Evolutionary conservation across 2,888 invertebrate species (phyloP).

Genomic region (Vanessa cardui): DNA sequence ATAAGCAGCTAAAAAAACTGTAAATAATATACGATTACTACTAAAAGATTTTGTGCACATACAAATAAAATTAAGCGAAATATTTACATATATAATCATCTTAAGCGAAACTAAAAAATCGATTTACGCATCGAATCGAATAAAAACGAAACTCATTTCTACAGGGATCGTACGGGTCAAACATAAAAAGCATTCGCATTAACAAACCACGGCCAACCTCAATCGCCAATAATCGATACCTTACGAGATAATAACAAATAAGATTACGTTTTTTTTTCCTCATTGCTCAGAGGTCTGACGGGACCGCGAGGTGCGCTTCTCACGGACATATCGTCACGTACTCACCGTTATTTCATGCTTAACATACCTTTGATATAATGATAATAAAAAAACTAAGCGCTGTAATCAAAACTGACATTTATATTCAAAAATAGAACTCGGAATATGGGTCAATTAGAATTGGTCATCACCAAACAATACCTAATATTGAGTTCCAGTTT

Average conservation of each 20-base stretch:
- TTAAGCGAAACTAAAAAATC: slow-evolving; percentile 1
- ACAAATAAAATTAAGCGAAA: too few species aligned
- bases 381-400: neutral
- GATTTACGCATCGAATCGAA: slow-evolving; percentile 10
- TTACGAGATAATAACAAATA: slow-evolving; percentile 49
- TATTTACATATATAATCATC: neutral
- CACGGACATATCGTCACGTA: slow-evolving; percentile 50
- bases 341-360: slow-evolving; percentile 30
- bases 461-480: too few species aligned
- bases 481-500: too few species aligned
- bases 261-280: slow-evolving; percentile 42
- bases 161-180: slow-evolving; percentile 32
- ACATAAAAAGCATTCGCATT: slow-evolving; percentile 40
- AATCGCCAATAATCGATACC: slow-evolving; percentile 48
- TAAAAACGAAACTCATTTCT: slow-evolving; percentile 24
- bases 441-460: too few species aligned
- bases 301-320: slow-evolving; percentile 56
- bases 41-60: neutral
- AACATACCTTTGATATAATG: slow-evolving; percentile 21
- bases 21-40: neutral
- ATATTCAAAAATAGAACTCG: neutral
- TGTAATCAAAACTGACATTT: slow-evolving; percentile 8
- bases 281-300: slow-evolving; percentile 45
- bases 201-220: slow-evolving; percentile 42
- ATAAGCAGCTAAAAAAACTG: too few species aligned